Evolutionary conservation across 1,140 invertebrate species (phyloP).

Genomic region (Colletes gigas): DNA sequence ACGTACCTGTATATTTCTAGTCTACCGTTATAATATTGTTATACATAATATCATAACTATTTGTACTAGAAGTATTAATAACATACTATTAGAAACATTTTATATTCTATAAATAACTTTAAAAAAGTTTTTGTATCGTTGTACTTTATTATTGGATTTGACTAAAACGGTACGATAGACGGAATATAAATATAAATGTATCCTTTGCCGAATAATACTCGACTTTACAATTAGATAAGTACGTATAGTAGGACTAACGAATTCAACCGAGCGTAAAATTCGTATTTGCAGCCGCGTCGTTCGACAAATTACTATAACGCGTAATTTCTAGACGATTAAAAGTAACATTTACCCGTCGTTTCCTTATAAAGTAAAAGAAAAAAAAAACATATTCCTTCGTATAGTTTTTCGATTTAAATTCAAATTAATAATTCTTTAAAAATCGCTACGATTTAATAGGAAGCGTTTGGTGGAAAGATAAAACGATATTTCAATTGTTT

Average conservation of each 20-base stretch:
- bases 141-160: background rate
- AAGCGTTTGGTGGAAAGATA: background rate
- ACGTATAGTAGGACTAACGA: background rate
- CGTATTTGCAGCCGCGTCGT: too few relatives aligned
- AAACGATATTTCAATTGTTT: too few relatives aligned
- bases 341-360: too few relatives aligned
- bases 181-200: background rate
- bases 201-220: background rate
- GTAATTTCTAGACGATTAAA: too few relatives aligned
- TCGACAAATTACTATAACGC: too few relatives aligned
- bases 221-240: background rate
- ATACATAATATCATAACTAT: slow-evolving; percentile 5
- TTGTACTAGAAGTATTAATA: background rate
- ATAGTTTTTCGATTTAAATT: background rate
- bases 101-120: background rate
- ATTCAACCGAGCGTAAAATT: background rate
- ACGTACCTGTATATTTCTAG: background rate
- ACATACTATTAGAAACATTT: background rate
- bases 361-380: too few relatives aligned
- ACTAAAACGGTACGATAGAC: background rate
- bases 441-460: background rate
- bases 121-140: background rate
- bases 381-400: too few relatives aligned
- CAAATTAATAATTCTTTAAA: background rate
- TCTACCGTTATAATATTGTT: background rate